Conservation (phyloP, 2,888 invertebrate species). For the Drosophila setosimentum region DNA sequence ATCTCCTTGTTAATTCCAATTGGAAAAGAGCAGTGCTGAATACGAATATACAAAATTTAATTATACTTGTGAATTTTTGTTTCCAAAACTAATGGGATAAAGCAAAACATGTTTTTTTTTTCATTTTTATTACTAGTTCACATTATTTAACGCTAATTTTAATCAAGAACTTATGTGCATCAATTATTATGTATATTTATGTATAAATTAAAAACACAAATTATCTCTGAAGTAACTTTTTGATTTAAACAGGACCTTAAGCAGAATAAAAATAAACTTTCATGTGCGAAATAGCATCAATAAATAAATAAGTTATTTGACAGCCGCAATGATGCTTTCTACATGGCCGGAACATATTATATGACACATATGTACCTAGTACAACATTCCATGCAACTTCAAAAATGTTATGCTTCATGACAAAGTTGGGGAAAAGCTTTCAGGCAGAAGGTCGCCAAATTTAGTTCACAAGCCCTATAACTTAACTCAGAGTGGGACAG, state of each 20-base stretch:
- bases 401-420: constrained; percentile 50
- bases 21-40: neutral
- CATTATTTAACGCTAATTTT: neutral
- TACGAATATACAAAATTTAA: too few relatives aligned
- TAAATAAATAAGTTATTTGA: constrained; percentile 16
- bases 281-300: constrained; percentile 4
- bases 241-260: neutral
- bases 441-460: constrained; percentile 55
- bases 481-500: constrained; percentile 24
- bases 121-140: neutral
- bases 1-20: neutral
- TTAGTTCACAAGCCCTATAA: constrained; percentile 40
- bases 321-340: neutral
- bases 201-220: neutral
- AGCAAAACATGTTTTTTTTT: neutral
- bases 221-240: neutral
- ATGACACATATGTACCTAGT: neutral
- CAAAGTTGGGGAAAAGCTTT: constrained; percentile 60
- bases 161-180: neutral
- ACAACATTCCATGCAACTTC: constrained; percentile 30
- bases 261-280: neutral
- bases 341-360: constrained; percentile 6
- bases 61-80: too few relatives aligned
- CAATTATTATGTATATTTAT: neutral
- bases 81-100: neutral